Evolutionary conservation across 2,113 vertebrate species (phyloP).

Genomic region (Herpetotheres cachinnans): DNA sequence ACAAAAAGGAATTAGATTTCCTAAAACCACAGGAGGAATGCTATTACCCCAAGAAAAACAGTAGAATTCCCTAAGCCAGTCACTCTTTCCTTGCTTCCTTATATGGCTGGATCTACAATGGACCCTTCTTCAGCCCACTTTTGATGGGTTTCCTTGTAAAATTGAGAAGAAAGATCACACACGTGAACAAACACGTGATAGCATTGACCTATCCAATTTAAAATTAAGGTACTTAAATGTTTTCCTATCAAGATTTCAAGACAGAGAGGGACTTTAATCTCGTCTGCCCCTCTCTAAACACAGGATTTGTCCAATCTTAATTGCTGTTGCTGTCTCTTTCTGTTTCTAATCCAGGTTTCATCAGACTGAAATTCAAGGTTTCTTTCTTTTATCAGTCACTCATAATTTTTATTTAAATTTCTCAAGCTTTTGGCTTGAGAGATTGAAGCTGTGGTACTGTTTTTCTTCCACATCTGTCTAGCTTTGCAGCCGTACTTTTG

Average conservation of each 20-base stretch:
- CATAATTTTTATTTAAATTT: neutral
- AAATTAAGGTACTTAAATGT: neutral
- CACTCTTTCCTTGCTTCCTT: neutral
- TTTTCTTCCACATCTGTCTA: neutral
- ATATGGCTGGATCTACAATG: neutral
- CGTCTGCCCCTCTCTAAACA: neutral
- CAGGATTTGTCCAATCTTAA: neutral
- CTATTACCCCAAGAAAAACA: neutral
- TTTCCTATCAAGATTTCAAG: neutral
- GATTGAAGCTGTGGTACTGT: neutral
- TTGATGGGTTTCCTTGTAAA: neutral
- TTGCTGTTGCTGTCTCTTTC: neutral
- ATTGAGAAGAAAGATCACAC: neutral
- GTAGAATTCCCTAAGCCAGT: neutral
- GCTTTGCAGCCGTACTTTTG: neutral
- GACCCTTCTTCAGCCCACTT: neutral
- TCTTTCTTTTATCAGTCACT: neutral
- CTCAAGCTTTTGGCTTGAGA: neutral
- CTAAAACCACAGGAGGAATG: neutral
- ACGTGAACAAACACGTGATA: accelerated
- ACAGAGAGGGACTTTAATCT: neutral
- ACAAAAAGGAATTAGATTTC: neutral
- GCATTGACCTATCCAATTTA: neutral
- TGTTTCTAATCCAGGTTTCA: neutral
- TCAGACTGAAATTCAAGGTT: neutral